Evolutionary conservation across 1,140 invertebrate species (phyloP).

Genomic region (Apis cerana): DNA sequence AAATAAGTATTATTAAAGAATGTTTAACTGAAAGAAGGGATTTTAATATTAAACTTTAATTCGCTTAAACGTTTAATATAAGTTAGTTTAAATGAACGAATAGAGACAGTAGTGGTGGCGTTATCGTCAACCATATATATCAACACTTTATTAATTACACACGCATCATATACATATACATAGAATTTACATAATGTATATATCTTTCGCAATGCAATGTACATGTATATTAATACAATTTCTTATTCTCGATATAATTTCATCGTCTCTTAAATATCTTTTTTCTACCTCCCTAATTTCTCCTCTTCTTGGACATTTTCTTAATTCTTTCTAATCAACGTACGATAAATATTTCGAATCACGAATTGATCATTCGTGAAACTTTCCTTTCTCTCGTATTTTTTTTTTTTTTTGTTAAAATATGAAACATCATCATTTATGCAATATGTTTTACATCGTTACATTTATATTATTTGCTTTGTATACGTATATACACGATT

Average conservation of each 20-base stretch:
- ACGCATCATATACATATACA: slow-evolving; percentile 72
- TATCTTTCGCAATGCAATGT: slow-evolving; percentile 67
- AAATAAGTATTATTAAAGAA: slow-evolving; percentile 1
- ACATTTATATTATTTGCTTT: too few relatives aligned
- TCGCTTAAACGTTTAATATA: not conserved
- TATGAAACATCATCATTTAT: slow-evolving; percentile 42
- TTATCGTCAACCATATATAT: slow-evolving; percentile 70
- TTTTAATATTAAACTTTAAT: slow-evolving; percentile 20
- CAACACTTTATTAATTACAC: slow-evolving; percentile 76
- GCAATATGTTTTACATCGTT: slow-evolving; percentile 50
- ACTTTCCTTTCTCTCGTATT: not conserved
- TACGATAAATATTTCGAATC: slow-evolving; percentile 21
- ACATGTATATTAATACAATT: slow-evolving; percentile 69
- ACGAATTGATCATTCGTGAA: slow-evolving; percentile 17
- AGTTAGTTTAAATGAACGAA: slow-evolving; percentile 10
- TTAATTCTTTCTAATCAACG: slow-evolving; percentile 22
- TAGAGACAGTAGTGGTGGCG: not conserved
- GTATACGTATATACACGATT: too few relatives aligned
- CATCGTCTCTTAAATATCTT: slow-evolving; percentile 48
- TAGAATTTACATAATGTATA: slow-evolving; percentile 68
- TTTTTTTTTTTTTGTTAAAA: too few relatives aligned
- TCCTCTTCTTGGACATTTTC: not conserved
- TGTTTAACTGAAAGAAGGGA: slow-evolving; percentile 1
- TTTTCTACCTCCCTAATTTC: not conserved
- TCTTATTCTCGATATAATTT: slow-evolving; percentile 61